Evolutionary conservation across 2,888 invertebrate genomes (phyloP).

Genomic region (Entomobrya multifasciata): DNA sequence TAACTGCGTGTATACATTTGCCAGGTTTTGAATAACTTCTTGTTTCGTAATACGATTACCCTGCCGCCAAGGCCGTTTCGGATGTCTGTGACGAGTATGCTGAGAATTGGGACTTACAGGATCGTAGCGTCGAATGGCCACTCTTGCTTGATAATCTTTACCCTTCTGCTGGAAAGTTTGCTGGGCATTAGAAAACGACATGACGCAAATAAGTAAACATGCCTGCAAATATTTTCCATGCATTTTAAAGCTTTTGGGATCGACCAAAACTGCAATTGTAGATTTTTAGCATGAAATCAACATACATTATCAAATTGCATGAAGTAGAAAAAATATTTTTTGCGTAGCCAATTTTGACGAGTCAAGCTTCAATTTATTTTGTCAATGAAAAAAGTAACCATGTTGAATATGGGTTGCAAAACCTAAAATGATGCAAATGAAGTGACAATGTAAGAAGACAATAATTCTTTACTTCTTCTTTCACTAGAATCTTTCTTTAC

Average conservation of each 20-base stretch:
- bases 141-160: conserved; percentile 35
- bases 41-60: conserved; percentile 50
- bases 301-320: too few relatives aligned
- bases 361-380: too few relatives aligned
- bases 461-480: too few relatives aligned
- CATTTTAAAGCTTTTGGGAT: not conserved
- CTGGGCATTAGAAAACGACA: not conserved
- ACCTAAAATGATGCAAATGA: too few relatives aligned
- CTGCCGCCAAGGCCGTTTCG: conserved; percentile 45
- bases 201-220: not conserved
- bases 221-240: not conserved
- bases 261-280: too few relatives aligned
- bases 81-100: not conserved
- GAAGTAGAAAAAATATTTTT: too few relatives aligned
- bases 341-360: too few relatives aligned
- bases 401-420: too few relatives aligned
- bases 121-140: conserved; percentile 31
- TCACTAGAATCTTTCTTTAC: too few relatives aligned
- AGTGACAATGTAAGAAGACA: too few relatives aligned
- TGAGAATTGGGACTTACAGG: not conserved
- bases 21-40: conserved; percentile 54
- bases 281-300: too few relatives aligned
- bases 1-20: not conserved
- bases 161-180: conserved; percentile 34
- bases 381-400: too few relatives aligned